A percentile compares a stretch with the other conserved stretches of the same genome.
phyloP scores from a whole-genome alignment of 30 jellyfish, hydroid and myxozoan species.

The Cassiopea andromeda region DNA sequence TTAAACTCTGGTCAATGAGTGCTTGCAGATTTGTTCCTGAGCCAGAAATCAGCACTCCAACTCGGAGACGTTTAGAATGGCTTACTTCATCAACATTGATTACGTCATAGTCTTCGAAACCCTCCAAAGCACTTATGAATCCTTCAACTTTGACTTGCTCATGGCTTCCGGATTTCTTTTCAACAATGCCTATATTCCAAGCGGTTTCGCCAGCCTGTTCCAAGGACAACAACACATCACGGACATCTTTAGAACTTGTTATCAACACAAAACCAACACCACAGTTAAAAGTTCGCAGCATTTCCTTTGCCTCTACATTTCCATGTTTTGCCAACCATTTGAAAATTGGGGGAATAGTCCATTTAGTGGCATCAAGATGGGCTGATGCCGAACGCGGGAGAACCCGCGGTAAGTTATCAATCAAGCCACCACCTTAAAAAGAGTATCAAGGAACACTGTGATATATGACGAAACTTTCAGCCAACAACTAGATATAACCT shows the following conservation, averaged over 20 bases:
- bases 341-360: constrained; percentile 88
- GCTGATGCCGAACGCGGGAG: constrained; percentile 61
- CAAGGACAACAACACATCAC: constrained; percentile 40
- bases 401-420: constrained; percentile 91
- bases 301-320: constrained; percentile 65
- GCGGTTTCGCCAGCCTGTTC: constrained; percentile 67
- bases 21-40: constrained; percentile 97
- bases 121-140: constrained; percentile 29
- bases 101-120: not conserved
- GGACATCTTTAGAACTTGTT: constrained; percentile 22
- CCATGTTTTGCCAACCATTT: constrained; percentile 82
- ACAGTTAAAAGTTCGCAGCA: constrained; percentile 90
- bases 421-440: constrained; percentile 90
- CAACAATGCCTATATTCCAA: constrained; percentile 69
- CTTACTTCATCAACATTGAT: not conserved
- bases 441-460: not conserved
- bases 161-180: constrained; percentile 19
- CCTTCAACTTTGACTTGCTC: constrained; percentile 43
- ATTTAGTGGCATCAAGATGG: constrained; percentile 66
- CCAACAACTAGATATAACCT: not conserved
- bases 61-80: constrained; percentile 46
- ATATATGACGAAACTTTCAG: not conserved
- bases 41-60: constrained; percentile 93
- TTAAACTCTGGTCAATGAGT: constrained; percentile 81
- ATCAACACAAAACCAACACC: constrained; percentile 88